These are phyloP conservation scores for Drymodes brunneopygia DNA, from an alignment of 2,113 vertebrate genomes.

Conservation along the genomic window DNA sequence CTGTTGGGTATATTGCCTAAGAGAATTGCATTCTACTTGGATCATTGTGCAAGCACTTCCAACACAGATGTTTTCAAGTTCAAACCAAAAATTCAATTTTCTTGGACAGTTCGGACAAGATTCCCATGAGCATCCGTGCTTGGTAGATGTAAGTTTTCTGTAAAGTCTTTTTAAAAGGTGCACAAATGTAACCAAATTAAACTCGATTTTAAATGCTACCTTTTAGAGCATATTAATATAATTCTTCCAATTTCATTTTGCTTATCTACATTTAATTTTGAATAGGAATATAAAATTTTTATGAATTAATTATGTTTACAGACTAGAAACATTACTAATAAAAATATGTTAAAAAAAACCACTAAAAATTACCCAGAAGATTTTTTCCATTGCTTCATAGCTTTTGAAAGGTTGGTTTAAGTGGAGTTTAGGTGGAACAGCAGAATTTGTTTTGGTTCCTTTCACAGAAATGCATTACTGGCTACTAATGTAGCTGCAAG, in stretches of 20 bases:
- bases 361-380: neutral
- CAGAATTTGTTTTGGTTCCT: neutral
- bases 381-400: neutral
- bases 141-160: neutral
- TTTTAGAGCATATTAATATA: neutral
- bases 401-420: neutral
- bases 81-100: neutral
- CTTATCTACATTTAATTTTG: neutral
- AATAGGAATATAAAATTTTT: neutral
- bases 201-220: neutral
- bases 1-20: neutral
- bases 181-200: neutral
- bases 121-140: neutral
- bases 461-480: neutral
- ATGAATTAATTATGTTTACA: neutral
- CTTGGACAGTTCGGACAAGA: neutral
- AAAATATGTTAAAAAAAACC: neutral
- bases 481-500: neutral
- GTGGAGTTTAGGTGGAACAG: neutral
- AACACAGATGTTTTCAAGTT: neutral
- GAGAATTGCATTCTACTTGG: neutral
- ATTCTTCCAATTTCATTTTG: neutral
- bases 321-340: neutral
- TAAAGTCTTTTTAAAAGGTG: neutral
- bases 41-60: neutral